Conservation (phyloP, 2,888 invertebrate genomes). For the Leucophenga maculata region DNA sequence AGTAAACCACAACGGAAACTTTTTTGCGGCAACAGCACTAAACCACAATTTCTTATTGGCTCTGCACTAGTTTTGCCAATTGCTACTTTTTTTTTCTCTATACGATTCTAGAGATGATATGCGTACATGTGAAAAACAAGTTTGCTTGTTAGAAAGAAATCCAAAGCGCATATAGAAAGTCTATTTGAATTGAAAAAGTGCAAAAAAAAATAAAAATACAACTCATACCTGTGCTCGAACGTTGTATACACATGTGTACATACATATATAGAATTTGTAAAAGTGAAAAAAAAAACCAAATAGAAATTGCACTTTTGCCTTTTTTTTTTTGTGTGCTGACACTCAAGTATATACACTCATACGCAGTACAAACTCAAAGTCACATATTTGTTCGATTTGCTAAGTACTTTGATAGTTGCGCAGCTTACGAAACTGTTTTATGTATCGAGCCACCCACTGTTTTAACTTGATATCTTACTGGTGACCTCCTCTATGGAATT, state of each 20-base stretch:
- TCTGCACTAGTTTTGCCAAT: background rate
- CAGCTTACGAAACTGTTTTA: constrained; percentile 50
- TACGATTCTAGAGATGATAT: no score
- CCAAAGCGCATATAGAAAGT: no score
- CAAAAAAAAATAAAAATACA: background rate
- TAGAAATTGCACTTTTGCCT: no score
- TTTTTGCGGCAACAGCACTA: constrained; percentile 6
- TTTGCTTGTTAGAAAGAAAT: constrained; percentile 6
- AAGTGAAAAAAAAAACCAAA: background rate
- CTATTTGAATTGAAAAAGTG: background rate
- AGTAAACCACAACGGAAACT: background rate
- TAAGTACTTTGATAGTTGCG: constrained; percentile 49
- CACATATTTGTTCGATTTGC: constrained; percentile 60
- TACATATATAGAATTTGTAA: background rate
- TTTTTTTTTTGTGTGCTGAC: background rate
- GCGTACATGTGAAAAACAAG: background rate
- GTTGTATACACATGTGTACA: no score
- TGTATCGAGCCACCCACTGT: background rate
- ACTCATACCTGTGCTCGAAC: background rate
- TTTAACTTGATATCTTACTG: background rate
- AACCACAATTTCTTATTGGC: constrained; percentile 21
- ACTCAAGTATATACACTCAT: constrained; percentile 4
- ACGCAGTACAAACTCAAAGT: constrained; percentile 37
- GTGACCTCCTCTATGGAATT: background rate
- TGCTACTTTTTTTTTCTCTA: no score